Evolutionary conservation across 2,797 vertebrate genomes (phyloP).

Genomic region (Aphelocoma californica): DNA sequence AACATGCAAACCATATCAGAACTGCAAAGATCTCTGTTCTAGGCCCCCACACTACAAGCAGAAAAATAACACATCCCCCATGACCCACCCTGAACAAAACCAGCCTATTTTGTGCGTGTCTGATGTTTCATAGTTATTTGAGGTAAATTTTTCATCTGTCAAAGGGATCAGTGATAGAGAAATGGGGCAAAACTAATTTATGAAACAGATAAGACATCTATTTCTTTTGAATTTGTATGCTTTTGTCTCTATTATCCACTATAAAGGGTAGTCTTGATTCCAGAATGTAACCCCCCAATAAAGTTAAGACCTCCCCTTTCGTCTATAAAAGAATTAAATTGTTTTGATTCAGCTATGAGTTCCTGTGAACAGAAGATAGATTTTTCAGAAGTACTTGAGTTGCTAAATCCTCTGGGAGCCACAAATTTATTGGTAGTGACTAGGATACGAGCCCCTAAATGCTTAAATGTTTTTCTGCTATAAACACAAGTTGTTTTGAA

Average conservation of each 20-base stretch:
- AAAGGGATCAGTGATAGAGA: not conserved
- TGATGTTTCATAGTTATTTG: not conserved
- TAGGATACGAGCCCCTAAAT: not conserved
- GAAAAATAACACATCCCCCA: not conserved
- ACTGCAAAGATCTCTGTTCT: not conserved
- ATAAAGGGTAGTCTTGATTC: not conserved
- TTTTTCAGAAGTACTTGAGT: not conserved
- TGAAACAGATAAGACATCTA: not conserved
- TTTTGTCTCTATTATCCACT: not conserved
- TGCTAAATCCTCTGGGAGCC: not conserved
- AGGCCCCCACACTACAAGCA: not conserved
- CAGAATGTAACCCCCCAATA: not conserved
- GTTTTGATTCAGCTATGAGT: not conserved
- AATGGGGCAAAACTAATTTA: not conserved
- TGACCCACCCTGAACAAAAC: not conserved
- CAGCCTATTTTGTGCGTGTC: not conserved
- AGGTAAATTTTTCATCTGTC: not conserved
- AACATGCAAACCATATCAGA: not conserved
- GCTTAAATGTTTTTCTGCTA: not conserved
- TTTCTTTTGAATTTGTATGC: not conserved
- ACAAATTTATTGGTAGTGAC: not conserved
- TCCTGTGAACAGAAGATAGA: not conserved
- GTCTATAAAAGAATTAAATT: not conserved
- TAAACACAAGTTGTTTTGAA: conserved; percentile 39
- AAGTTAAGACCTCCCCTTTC: not conserved